Evolutionary conservation across 23 tunicate species (phyloP).

Genomic region (Styela plicata): DNA sequence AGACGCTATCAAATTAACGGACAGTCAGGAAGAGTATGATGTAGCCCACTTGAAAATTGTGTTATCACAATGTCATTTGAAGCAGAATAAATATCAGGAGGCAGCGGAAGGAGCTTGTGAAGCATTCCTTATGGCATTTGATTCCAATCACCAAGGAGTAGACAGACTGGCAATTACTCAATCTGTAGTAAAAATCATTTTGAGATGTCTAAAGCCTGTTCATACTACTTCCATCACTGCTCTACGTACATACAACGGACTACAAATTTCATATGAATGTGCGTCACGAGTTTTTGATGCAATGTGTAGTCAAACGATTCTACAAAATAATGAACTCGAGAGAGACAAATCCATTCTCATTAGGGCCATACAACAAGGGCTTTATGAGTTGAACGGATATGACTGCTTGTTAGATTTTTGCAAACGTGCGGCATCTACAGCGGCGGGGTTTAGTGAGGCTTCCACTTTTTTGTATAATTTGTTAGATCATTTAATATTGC

Average conservation of each 20-base stretch:
- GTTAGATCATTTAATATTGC: neutral
- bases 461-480: neutral
- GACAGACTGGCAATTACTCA: neutral
- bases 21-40: neutral
- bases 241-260: neutral
- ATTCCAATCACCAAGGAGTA: neutral
- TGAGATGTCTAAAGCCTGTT: conserved; percentile 11
- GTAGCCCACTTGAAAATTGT: neutral
- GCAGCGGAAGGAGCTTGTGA: conserved; percentile 28
- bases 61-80: conserved; percentile 18
- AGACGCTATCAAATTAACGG: neutral
- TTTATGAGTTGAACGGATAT: conserved; percentile 5
- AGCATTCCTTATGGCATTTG: neutral
- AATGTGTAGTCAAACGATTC: neutral
- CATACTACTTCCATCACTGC: neutral
- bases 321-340: conserved; percentile 8
- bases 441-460: neutral
- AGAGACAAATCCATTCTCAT: conserved; percentile 27
- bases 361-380: conserved; percentile 7
- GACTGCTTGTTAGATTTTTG: conserved; percentile 4
- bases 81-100: neutral
- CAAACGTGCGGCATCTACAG: neutral
- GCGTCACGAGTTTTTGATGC: neutral
- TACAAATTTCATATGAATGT: neutral
- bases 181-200: conserved; percentile 14